These are phyloP conservation scores for Scalopus aquaticus DNA, from an alignment of 2,113 vertebrate species.

Conservation along the genomic window DNA sequence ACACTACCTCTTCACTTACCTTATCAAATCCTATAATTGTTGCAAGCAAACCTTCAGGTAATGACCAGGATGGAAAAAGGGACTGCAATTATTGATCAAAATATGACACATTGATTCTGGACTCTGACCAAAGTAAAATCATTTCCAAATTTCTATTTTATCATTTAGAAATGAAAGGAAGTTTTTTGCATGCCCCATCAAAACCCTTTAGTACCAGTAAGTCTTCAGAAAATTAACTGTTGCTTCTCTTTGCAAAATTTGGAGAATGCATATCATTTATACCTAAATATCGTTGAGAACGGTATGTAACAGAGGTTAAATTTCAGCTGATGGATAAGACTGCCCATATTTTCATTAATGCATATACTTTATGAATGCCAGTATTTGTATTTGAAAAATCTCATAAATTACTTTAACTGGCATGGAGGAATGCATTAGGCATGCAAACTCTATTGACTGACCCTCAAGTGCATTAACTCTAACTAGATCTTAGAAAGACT, in stretches of 20 bases:
- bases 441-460: not conserved
- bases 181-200: not conserved
- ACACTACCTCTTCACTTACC: not conserved
- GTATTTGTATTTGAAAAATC: not conserved
- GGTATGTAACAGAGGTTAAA: not conserved
- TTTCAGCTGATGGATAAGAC: not conserved
- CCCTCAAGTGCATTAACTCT: not conserved
- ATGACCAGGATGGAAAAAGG: not conserved
- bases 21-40: not conserved
- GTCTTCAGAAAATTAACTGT: not conserved
- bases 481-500: not conserved
- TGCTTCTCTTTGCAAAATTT: conserved; percentile 24
- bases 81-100: not conserved
- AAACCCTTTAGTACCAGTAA: not conserved
- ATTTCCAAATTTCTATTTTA: not conserved
- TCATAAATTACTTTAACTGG: not conserved
- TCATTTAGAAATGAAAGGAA: not conserved
- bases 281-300: not conserved
- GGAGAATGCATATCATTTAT: not conserved
- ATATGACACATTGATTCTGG: not conserved
- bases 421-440: not conserved
- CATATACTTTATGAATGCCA: not conserved
- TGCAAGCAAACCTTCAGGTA: not conserved
- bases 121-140: not conserved
- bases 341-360: not conserved